Evolutionary conservation across 53 echinoderm and acorn worm genomes (phyloP), one percentile per base, ranked within the genome.

Genomic region (Echinometra lucunter): DNA sequence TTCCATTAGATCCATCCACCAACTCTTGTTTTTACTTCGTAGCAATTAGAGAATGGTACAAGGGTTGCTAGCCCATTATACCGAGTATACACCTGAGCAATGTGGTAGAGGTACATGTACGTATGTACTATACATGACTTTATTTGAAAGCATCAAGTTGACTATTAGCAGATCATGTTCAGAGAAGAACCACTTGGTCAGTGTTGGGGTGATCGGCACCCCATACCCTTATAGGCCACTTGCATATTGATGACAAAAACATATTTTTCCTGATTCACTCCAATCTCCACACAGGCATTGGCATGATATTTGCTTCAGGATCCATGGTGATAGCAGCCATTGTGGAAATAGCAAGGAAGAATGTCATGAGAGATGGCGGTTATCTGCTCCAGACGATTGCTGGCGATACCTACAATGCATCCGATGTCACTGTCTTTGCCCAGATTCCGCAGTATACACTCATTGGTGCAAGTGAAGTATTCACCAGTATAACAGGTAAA

Each of bases 401-500:
- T 25, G 95, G 38, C 16, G 89, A 95, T 56, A 58, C 40, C 0
- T 99, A 96, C 96, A 99, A 98, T 34, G 96, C 99, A 6, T 98
- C 99, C 0, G 63, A 93, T 10, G 40, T 98, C 47, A 78, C 75
- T 6, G 96, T 98, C 78, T 97, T 97, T 80, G 96, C 95, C 9
- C 99, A 99, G 95, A 94, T 99, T 67, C 99, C 99, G 3, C 99
- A 99, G 95, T 99, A 96, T 88, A 94, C 95, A 4, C 85, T 97
- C 0, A 97, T 99, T 32, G 99, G 99, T 16, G 96, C 97, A 21
- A 98, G 99, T 95, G 99, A 99, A 67, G 97, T 98, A n/a, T 96
- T 99, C 58, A 92, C 99, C 2, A 96, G 97, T 66, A 96, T 97
- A 35, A 98, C 99, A 92, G 97, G 99, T 98, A 89, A 60, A 23